Percentiles rank a stretch among this genome's conserved stretches.
Conservation (phyloP, 2,888 invertebrate genomes). For the Philopedon plagiatum region DNA sequence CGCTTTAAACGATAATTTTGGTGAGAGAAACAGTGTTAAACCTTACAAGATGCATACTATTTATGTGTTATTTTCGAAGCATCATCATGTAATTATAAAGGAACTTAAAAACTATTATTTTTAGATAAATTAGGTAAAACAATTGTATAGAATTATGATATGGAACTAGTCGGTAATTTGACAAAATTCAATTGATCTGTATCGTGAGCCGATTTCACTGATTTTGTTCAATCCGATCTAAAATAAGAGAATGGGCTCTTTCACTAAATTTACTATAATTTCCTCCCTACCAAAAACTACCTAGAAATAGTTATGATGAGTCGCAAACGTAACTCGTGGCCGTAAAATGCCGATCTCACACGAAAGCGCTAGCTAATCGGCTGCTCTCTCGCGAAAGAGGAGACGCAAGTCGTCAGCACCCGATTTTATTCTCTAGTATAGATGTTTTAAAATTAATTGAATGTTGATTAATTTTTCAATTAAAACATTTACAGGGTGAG, state of each 20-base stretch:
- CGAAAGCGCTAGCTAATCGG: too few relatives aligned
- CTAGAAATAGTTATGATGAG: too few relatives aligned
- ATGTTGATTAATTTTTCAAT: too few relatives aligned
- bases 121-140: not conserved
- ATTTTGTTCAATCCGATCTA: not conserved
- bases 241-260: not conserved
- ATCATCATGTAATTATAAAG: not conserved
- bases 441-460: too few relatives aligned
- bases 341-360: too few relatives aligned
- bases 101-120: not conserved
- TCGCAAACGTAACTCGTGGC: too few relatives aligned
- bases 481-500: too few relatives aligned
- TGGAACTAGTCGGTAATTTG: slow-evolving; percentile 4
- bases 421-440: too few relatives aligned
- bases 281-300: too few relatives aligned
- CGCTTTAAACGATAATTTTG: slow-evolving; percentile 14
- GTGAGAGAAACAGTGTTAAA: slow-evolving; percentile 26
- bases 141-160: not conserved
- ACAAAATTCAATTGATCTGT: slow-evolving; percentile 7
- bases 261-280: too few relatives aligned
- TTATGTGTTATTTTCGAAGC: slow-evolving; percentile 37
- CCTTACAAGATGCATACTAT: slow-evolving; percentile 48
- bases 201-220: not conserved
- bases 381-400: too few relatives aligned
- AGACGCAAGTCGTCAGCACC: too few relatives aligned